Evolutionary conservation across 1,140 invertebrate genomes (phyloP).

Genomic region (Idris sp.): DNA sequence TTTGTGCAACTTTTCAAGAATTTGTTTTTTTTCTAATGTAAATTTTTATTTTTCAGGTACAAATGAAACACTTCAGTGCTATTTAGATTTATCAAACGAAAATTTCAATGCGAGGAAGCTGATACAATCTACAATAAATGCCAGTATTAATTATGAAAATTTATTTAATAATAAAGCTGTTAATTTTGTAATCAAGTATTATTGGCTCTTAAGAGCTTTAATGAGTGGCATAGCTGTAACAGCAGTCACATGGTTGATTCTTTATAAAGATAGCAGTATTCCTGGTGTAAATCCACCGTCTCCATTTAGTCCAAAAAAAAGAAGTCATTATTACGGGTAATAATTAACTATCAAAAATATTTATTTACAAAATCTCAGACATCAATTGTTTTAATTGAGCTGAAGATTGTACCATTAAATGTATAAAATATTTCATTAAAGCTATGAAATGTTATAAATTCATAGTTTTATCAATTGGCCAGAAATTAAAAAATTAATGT

Average conservation of each 20-base stretch:
- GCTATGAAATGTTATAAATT: no score
- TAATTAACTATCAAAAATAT: no score
- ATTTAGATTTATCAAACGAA: slow-evolving; percentile 28
- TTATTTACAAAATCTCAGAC: no score
- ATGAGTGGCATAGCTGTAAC: slow-evolving; percentile 65
- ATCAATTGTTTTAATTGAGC: no score
- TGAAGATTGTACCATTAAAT: no score
- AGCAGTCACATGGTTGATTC: slow-evolving; percentile 70
- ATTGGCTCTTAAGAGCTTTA: slow-evolving; percentile 68
- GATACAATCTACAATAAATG: slow-evolving; percentile 45
- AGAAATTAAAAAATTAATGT: no score
- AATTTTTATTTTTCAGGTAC: slow-evolving; percentile 31
- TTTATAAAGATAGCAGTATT: slow-evolving; percentile 73
- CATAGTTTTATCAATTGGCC: no score
- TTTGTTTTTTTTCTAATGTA: background rate
- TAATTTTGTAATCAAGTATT: slow-evolving; percentile 52
- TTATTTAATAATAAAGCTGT: slow-evolving; percentile 38
- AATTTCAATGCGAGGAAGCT: slow-evolving; percentile 51
- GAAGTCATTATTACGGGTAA: slow-evolving; percentile 1
- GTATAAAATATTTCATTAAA: no score
- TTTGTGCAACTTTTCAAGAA: background rate
- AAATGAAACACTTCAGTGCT: slow-evolving; percentile 15
- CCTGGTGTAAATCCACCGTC: slow-evolving; percentile 14
- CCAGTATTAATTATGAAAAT: slow-evolving; percentile 57
- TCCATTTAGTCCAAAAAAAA: background rate